A percentile compares a stretch with the other conserved stretches of the same genome.
These are phyloP conservation scores for Lutraria rhynchaena DNA, from an alignment of 1,140 invertebrate genomes.

Conservation along the genomic window DNA sequence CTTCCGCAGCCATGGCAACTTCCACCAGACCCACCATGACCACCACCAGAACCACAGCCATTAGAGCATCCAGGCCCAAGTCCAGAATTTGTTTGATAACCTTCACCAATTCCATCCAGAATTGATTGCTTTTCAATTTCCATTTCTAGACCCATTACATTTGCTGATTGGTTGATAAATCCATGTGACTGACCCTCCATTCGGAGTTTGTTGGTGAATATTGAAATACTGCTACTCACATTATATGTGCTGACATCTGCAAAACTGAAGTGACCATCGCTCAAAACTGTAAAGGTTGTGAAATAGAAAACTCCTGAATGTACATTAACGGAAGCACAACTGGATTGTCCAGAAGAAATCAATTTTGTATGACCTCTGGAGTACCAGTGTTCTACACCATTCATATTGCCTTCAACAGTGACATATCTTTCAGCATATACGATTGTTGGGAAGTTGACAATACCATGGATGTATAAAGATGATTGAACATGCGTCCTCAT, in stretches of 20 bases:
- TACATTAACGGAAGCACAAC: constrained; percentile 11
- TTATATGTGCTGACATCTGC: constrained; percentile 37
- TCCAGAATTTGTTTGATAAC: constrained; percentile 58
- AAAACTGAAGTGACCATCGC: constrained; percentile 60
- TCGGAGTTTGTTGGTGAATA: constrained; percentile 59
- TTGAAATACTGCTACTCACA: constrained; percentile 29
- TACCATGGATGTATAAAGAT: constrained; percentile 56
- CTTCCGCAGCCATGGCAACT: constrained; percentile 32
- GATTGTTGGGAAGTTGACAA: constrained; percentile 60
- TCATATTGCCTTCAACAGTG: constrained; percentile 56
- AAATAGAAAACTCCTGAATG: constrained; percentile 62
- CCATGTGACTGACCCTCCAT: constrained; percentile 55
- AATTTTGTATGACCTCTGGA: constrained; percentile 54
- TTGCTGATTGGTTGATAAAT: constrained; percentile 38
- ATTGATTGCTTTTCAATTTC: constrained; percentile 65
- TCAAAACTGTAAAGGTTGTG: constrained; percentile 62
- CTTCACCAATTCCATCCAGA: constrained; percentile 59
- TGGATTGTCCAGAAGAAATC: constrained; percentile 52
- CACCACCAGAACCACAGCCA: constrained; percentile 61
- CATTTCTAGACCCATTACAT: constrained; percentile 50
- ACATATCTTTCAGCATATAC: constrained; percentile 63
- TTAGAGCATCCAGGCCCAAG: constrained; percentile 57
- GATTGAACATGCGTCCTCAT: constrained; percentile 61
- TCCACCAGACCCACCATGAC: constrained; percentile 65
- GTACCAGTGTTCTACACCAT: constrained; percentile 67